Evolutionary conservation across 2,113 vertebrate genomes (phyloP).

Genomic region (Baryphthengus martii): DNA sequence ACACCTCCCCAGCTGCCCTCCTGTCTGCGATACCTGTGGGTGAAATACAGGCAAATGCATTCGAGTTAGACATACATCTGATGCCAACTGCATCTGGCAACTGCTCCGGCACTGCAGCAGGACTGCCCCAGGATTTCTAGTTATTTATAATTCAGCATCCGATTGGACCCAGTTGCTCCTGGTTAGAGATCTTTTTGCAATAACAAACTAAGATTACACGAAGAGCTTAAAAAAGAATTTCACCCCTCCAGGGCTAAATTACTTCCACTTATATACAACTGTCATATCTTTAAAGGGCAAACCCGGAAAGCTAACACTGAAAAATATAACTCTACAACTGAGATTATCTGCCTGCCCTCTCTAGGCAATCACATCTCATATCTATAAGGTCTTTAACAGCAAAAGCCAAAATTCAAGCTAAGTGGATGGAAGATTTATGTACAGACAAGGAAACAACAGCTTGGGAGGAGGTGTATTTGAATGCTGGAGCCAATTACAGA

Average conservation of each 20-base stretch:
- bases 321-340: slow-evolving; percentile 41
- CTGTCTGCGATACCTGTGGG: not conserved
- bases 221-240: slow-evolving; percentile 69
- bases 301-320: slow-evolving; percentile 12
- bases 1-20: not conserved
- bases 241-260: slow-evolving; percentile 53
- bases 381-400: slow-evolving; percentile 22
- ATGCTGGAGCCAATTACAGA: slow-evolving; percentile 44
- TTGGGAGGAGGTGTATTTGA: slow-evolving; percentile 53
- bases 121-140: slow-evolving; percentile 46
- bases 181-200: slow-evolving; percentile 66
- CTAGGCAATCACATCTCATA: not conserved
- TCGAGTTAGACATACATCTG: not conserved
- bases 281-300: slow-evolving; percentile 62
- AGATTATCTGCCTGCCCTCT: slow-evolving; percentile 40
- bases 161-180: slow-evolving; percentile 54
- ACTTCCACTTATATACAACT: slow-evolving; percentile 67
- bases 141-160: slow-evolving; percentile 61
- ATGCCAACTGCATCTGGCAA: slow-evolving; percentile 42
- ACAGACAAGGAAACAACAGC: slow-evolving; percentile 46
- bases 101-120: not conserved
- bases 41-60: not conserved
- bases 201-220: slow-evolving; percentile 61
- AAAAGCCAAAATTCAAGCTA: slow-evolving; percentile 4
- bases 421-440: slow-evolving; percentile 25